phyloP scores from a whole-genome alignment of 1,140 invertebrate species.

The Arctopsyche grandis region DNA sequence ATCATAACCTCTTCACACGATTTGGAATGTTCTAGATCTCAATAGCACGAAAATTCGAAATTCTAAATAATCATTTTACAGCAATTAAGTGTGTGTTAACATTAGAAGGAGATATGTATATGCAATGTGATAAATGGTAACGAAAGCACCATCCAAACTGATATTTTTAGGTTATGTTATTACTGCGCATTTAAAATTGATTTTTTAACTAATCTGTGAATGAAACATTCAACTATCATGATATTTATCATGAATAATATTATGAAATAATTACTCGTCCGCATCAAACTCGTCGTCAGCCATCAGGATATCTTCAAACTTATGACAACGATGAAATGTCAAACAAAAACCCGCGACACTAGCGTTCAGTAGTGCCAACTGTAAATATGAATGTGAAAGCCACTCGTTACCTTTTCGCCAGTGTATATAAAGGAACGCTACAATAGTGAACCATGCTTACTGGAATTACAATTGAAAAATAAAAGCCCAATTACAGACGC shows the following conservation, averaged over 20 bases:
- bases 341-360: background rate
- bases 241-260: too few relatives aligned
- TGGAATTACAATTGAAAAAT: too few relatives aligned
- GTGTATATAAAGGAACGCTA: background rate
- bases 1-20: too few relatives aligned
- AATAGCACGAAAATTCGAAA: too few relatives aligned
- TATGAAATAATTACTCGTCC: conserved; percentile 70
- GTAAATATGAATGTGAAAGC: background rate
- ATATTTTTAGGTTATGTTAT: background rate
- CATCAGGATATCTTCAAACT: conserved; percentile 62
- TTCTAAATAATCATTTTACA: too few relatives aligned
- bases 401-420: conserved; percentile 1
- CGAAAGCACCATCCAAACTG: background rate
- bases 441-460: too few relatives aligned
- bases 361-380: background rate
- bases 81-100: too few relatives aligned
- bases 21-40: too few relatives aligned
- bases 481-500: too few relatives aligned
- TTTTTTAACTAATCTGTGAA: background rate
- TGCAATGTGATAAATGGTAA: too few relatives aligned
- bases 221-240: background rate
- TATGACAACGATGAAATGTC: background rate
- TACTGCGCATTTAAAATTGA: background rate
- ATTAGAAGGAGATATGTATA: too few relatives aligned
- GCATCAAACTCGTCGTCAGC: conserved; percentile 81